These are phyloP conservation scores for Zoanthus gigantus DNA, from an alignment of 92 coral and sea anemone species.

Conservation along the genomic window DNA sequence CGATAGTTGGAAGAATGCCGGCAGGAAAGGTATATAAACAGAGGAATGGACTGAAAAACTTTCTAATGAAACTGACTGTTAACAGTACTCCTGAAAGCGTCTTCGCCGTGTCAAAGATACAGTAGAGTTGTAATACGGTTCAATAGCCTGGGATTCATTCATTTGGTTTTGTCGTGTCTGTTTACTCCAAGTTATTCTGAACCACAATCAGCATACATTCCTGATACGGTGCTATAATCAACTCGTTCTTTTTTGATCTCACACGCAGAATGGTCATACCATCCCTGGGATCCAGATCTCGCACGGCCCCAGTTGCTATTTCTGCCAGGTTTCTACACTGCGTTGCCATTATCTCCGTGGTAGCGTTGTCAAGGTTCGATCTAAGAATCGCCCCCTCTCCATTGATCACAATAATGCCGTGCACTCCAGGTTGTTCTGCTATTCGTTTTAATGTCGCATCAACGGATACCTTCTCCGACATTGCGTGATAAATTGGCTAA, in stretches of 20 bases:
- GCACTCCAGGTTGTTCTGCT: slow-evolving; percentile 72
- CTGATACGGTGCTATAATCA: slow-evolving; percentile 83
- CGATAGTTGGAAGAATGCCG: too few relatives aligned
- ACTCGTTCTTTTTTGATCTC: slow-evolving; percentile 80
- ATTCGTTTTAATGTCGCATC: slow-evolving; percentile 80
- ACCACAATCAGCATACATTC: slow-evolving; percentile 77
- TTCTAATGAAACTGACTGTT: background rate
- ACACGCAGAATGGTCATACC: slow-evolving; percentile 79
- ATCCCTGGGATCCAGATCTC: slow-evolving; percentile 86
- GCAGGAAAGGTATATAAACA: too few relatives aligned
- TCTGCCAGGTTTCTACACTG: slow-evolving; percentile 67
- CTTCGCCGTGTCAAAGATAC: background rate
- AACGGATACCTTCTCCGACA: slow-evolving; percentile 49
- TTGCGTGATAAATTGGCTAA: background rate
- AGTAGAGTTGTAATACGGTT: background rate
- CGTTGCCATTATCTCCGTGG: slow-evolving; percentile 71
- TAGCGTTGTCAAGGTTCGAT: slow-evolving; percentile 87
- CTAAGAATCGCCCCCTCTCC: slow-evolving; percentile 79
- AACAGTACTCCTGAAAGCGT: background rate
- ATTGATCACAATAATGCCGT: slow-evolving; percentile 85
- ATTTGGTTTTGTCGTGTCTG: background rate
- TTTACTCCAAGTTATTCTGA: slow-evolving; percentile 72
- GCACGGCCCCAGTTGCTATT: slow-evolving; percentile 74
- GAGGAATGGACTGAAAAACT: too few relatives aligned
- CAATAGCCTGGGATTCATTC: background rate